Base-by-base conservation (phyloP, 92 coral and sea anemone species). In the Bergia sp. region DNA sequence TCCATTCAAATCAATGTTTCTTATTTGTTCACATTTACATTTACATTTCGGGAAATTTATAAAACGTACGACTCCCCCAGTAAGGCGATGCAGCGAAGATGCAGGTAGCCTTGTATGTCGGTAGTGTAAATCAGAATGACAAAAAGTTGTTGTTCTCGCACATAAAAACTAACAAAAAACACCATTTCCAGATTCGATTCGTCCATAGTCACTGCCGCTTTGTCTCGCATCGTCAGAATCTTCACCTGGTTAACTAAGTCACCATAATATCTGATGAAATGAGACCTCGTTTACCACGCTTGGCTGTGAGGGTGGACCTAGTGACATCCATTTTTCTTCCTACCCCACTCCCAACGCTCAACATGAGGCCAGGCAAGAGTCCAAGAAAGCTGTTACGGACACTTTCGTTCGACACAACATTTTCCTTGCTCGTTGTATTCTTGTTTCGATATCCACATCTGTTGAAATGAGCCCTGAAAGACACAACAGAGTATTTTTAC, bases 341-440 rank as follows among this genome's bases (percentile, higher is more conserved):
- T 12, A 53, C 58, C 49, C 43, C 79, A 16, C 49, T 50, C 45
- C 80, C 47, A 76, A 13, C 23, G 53, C 4, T n/a, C 53, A 41
- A 76, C 45, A 16, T 18, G 53, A 16, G 11, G 45, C 36, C 23
- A 76, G 3, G 41, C 12, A 73, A 29, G 37, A 11, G 38, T 1
- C 74, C 41, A 36, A 15, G 18, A 11, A 40, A 40, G 37, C 16
- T n/a, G 37, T 91, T 86, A 97, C 42, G 99, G 99, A 79, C 99
- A 97, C 82, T 97, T 97, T 43, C 99, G 92, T 73, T 97, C 99
- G 13, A 97, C 99, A 23, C 98, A 95, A n/a, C 94, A 91, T 65
- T 97, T 97, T 5, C 99, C 99, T 85, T 97, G 99, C 40, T 97
- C 99, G 45, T 97, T 96, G 91, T 97, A 97, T 85, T 97, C 99